phyloP scores from a whole-genome alignment of 2,797 vertebrate species.

The Rhincodon typus region DNA sequence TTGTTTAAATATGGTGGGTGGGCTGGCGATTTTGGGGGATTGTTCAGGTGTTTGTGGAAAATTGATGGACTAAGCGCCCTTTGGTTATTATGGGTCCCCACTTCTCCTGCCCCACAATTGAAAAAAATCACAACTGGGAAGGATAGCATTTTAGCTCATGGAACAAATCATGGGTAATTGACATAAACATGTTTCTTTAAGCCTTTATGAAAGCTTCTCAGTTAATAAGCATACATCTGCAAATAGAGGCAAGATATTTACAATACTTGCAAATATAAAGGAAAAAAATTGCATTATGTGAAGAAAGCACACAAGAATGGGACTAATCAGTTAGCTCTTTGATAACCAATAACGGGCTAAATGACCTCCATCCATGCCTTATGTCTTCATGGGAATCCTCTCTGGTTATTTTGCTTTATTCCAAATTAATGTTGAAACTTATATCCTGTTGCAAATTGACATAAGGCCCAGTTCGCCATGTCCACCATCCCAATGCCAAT shows the following conservation, averaged over 20 bases:
- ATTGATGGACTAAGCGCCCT: no score
- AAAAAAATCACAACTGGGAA: no score
- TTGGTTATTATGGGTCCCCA: no score
- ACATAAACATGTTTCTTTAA: neutral
- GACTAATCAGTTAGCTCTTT: neutral
- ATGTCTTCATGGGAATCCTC: neutral
- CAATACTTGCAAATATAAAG: no score
- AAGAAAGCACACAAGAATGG: neutral
- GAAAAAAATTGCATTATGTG: neutral
- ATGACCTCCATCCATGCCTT: neutral
- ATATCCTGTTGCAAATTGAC: neutral
- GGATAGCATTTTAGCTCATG: no score
- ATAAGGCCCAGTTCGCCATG: neutral
- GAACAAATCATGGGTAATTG: neutral
- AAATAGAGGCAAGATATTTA: neutral
- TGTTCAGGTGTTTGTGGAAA: no score
- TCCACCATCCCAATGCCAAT: neutral
- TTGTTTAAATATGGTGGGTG: no score
- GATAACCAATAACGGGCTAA: neutral
- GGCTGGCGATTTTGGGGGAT: no score
- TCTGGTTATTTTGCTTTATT: neutral
- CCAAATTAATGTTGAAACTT: neutral
- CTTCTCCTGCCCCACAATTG: no score
- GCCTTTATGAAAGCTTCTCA: neutral
- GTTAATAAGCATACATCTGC: neutral